Percentiles rank a stretch among this genome's conserved stretches.
Evolutionary conservation across 23 tunicate species (phyloP).

Genomic region (Oikopleura vanhoeffeni): DNA sequence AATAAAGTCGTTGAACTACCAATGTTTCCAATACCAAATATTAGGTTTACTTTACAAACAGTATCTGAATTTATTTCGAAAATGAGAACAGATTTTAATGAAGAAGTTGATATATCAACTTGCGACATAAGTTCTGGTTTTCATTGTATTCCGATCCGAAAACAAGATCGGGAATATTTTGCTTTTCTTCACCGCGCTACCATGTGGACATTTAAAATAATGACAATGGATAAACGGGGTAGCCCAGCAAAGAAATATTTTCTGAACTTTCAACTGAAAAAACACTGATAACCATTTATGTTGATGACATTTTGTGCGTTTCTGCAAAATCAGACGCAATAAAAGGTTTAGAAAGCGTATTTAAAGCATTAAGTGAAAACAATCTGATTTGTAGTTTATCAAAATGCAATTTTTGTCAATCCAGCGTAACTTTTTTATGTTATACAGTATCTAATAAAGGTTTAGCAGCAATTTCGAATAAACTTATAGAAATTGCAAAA

Average conservation of each 20-base stretch:
- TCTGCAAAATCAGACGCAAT: neutral
- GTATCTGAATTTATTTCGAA: neutral
- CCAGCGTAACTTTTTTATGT: neutral
- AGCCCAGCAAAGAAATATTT: neutral
- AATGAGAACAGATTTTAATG: neutral
- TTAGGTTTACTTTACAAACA: neutral
- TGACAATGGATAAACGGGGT: neutral
- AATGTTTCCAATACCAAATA: neutral
- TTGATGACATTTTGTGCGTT: neutral
- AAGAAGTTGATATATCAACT: neutral
- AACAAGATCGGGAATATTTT: neutral
- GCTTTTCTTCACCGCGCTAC: neutral
- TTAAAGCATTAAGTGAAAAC: neutral
- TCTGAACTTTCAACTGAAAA: neutral
- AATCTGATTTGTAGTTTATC: neutral
- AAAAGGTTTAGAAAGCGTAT: neutral
- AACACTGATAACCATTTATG: neutral
- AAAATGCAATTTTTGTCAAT: neutral
- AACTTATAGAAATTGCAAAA: neutral
- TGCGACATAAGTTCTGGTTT: neutral
- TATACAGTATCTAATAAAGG: neutral
- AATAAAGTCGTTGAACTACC: neutral
- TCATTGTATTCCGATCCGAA: neutral
- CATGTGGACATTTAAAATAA: neutral
- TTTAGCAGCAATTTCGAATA: neutral